Evolutionary conservation across 2,113 vertebrate species (phyloP).

Genomic region (Saguinus midas): DNA sequence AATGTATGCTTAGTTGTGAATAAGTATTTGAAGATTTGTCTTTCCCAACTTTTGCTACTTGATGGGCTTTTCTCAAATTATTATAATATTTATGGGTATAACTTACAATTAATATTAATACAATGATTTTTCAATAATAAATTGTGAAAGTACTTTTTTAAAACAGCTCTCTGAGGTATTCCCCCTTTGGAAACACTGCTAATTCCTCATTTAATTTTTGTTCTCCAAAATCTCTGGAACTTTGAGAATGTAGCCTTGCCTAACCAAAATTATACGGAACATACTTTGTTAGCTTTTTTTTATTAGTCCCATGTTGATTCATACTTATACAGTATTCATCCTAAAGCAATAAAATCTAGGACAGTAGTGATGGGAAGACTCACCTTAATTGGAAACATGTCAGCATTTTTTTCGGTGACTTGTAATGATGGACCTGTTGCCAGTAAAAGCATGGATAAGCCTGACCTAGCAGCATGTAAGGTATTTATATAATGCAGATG

Average conservation of each 20-base stretch:
- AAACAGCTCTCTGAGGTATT: not conserved
- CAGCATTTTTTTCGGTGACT: constrained; percentile 20
- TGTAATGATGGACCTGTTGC: not conserved
- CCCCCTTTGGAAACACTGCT: not conserved
- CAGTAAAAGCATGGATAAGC: not conserved
- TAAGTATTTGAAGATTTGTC: not conserved
- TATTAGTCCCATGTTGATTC: not conserved
- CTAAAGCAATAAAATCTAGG: constrained; percentile 23
- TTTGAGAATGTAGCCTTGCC: not conserved
- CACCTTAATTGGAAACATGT: constrained; percentile 55
- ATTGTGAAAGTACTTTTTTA: constrained; percentile 2
- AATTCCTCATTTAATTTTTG: not conserved
- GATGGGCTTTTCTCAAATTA: not conserved
- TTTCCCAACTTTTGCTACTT: not conserved
- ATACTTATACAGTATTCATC: not conserved
- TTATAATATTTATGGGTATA: not conserved
- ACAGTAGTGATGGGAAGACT: constrained; percentile 4
- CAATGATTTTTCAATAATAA: not conserved
- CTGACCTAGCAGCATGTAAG: not conserved
- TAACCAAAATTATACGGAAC: not conserved
- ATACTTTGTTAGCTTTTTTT: not conserved
- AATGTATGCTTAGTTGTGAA: not conserved
- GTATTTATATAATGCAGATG: not conserved
- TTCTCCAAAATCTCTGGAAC: not conserved
- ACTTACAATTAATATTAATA: not conserved